phyloP scores from a whole-genome alignment of 92 coral and sea anemone species.

The Micromussa lordhowensis region DNA sequence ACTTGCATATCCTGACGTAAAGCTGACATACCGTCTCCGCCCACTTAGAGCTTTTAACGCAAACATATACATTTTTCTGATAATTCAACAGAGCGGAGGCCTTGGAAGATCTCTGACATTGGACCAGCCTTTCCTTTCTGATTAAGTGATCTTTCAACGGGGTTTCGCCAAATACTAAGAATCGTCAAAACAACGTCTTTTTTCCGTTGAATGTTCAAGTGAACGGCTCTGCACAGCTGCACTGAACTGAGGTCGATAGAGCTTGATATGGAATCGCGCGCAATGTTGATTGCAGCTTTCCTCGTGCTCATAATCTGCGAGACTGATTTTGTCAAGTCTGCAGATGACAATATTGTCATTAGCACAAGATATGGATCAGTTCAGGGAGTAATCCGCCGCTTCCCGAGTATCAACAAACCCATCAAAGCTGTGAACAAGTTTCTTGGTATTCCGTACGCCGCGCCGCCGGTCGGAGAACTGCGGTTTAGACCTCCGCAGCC shows the following conservation, averaged over 20 bases:
- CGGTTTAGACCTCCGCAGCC: constrained; percentile 75
- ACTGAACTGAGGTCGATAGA: not conserved
- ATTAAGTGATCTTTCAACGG: constrained; percentile 28
- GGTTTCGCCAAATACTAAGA: not conserved
- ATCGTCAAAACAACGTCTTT: not conserved
- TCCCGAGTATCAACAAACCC: constrained; percentile 43
- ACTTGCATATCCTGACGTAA: constrained; percentile 4
- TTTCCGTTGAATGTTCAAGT: not conserved
- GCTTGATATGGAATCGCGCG: not conserved
- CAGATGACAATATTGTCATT: constrained; percentile 36
- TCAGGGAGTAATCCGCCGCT: constrained; percentile 63
- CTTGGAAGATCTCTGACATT: constrained; percentile 9
- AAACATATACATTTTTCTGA: constrained; percentile 24
- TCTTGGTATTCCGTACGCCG: constrained; percentile 86
- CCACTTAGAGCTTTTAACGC: constrained; percentile 1
- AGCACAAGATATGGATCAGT: constrained; percentile 71
- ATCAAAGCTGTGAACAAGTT: constrained; percentile 74
- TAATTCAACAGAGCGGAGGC: constrained; percentile 16
- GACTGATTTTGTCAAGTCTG: constrained; percentile 12
- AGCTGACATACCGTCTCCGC: constrained; percentile 23
- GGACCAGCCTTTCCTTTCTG: not conserved
- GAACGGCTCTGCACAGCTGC: not conserved
- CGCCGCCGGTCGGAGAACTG: constrained; percentile 77
- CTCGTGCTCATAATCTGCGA: constrained; percentile 10
- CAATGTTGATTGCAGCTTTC: constrained; percentile 14